These are phyloP conservation scores for Conus ventricosus DNA, from an alignment of 1,140 invertebrate genomes.

Conservation along the genomic window DNA sequence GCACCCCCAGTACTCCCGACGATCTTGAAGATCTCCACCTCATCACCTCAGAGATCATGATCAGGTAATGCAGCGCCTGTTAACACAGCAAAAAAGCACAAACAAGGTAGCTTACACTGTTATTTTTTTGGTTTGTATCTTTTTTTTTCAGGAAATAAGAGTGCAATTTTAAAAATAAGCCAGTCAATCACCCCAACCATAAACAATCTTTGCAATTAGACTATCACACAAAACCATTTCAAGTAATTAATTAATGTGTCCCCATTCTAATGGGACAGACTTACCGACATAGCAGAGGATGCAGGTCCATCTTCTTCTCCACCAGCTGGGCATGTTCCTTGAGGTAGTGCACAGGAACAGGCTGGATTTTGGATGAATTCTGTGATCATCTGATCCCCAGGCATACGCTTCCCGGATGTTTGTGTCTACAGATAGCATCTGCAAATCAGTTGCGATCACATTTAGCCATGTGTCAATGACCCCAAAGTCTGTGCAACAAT, in stretches of 20 bases:
- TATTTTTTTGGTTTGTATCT: neutral
- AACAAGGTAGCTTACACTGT: neutral
- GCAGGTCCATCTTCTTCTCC: slow-evolving; percentile 75
- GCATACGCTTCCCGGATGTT: slow-evolving; percentile 96
- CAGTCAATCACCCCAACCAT: too few relatives aligned
- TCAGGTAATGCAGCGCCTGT: slow-evolving; percentile 91
- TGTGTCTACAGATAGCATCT: slow-evolving; percentile 92
- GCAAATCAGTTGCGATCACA: slow-evolving; percentile 39
- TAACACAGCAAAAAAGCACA: slow-evolving; percentile 40
- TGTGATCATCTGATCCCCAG: slow-evolving; percentile 96
- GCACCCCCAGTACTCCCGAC: slow-evolving; percentile 99
- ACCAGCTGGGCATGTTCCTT: slow-evolving; percentile 95
- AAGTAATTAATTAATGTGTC: neutral
- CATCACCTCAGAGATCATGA: slow-evolving; percentile 98
- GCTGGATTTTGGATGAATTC: slow-evolving; percentile 97
- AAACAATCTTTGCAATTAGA: too few relatives aligned
- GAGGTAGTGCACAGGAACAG: slow-evolving; percentile 96
- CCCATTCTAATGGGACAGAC: slow-evolving; percentile 18
- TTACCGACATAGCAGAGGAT: slow-evolving; percentile 69
- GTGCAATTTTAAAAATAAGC: too few relatives aligned
- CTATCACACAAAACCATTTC: too few relatives aligned
- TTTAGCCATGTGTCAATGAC: too few relatives aligned
- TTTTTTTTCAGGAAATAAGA: too few relatives aligned
- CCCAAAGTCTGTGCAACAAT: too few relatives aligned
- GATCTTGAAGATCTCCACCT: slow-evolving; percentile 99